A percentile compares a stretch with the other conserved stretches of the same genome.
These are phyloP conservation scores for Geophilus truncorum DNA, from an alignment of 2,888 invertebrate genomes.

Conservation along the genomic window DNA sequence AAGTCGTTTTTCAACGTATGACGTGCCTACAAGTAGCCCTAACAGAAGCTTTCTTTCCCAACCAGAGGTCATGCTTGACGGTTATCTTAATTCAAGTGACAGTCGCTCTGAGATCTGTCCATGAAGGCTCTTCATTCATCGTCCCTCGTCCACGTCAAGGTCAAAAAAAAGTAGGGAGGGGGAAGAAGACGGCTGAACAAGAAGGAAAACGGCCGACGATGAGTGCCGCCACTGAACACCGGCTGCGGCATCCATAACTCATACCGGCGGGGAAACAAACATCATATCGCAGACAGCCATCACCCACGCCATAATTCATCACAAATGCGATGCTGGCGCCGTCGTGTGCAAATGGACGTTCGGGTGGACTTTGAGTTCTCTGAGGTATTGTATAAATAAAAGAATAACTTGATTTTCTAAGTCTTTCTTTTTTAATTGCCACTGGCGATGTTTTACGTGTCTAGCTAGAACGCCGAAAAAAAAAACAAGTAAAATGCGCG, in stretches of 20 bases:
- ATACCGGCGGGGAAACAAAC: constrained; percentile 4
- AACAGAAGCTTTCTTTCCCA: neutral
- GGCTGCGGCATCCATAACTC: constrained; percentile 1
- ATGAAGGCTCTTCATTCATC: constrained; percentile 10
- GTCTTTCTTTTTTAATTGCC: no score
- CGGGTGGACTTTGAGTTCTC: neutral
- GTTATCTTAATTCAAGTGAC: constrained; percentile 10
- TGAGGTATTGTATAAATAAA: no score
- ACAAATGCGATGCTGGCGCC: neutral
- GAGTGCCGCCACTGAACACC: neutral
- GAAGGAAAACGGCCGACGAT: neutral
- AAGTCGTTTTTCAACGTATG: neutral
- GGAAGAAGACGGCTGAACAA: neutral
- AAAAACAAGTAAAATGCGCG: neutral
- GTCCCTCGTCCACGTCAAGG: constrained; percentile 4
- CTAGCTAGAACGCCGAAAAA: no score
- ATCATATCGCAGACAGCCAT: neutral
- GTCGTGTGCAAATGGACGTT: neutral
- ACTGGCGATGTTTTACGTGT: no score
- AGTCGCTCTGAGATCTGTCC: constrained; percentile 10
- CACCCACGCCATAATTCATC: neutral
- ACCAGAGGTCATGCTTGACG: constrained; percentile 4
- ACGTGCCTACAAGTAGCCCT: neutral
- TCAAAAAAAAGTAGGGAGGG: neutral
- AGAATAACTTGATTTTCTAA: no score